Evolutionary conservation across 2,888 invertebrate genomes (phyloP), one percentile per base, ranked within the genome.

Genomic region (Pomacea canaliculata): DNA sequence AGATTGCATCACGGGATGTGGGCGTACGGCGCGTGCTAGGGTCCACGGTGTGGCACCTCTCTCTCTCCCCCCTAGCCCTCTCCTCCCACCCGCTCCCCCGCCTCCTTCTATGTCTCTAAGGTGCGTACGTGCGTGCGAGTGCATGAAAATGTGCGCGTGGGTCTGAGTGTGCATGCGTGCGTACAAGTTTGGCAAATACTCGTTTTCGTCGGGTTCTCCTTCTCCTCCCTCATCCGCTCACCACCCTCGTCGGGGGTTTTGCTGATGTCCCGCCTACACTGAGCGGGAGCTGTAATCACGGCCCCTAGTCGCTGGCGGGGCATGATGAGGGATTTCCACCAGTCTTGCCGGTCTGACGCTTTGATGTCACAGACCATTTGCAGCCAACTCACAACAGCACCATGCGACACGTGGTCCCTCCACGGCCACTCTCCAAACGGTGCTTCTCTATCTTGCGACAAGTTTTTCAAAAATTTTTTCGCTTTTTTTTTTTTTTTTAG

Each of bases 101-200:
- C 23, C 49, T 23, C 23, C 23, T 23, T 23, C 23, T 23, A 23
- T 23, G 23, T 23, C 23, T 49, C 49, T 70, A n/a, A n/a, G 13
- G 70, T 70, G 51, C 23, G 70, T 49, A 51, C 49, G 70, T 51
- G 70, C 19, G 51, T 68, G 68, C 46, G 68, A 37, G 37, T 68
- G 68, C 46, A 46, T 68, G 68, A 37, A 46, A 37, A 46, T 68
- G 37, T 48, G 68, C 46, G 68, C 19, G 68, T 27, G 70, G 59
- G 70, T 56, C 56, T 46, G 70, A 23, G 59, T 70, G 70, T 70
- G 70, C 56, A 56, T n/a, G 70, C 19, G 56, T 48, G 70, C 12
- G 70, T 59, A 27, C 19, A 19, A 10, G 19, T 63, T 10, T 63
- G 13, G n/a, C 37, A 68, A 12, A 12, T 46, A 16, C 37, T 46